phyloP scores from a whole-genome alignment of 2,797 vertebrate species.

The Halcyon chelicuti region DNA sequence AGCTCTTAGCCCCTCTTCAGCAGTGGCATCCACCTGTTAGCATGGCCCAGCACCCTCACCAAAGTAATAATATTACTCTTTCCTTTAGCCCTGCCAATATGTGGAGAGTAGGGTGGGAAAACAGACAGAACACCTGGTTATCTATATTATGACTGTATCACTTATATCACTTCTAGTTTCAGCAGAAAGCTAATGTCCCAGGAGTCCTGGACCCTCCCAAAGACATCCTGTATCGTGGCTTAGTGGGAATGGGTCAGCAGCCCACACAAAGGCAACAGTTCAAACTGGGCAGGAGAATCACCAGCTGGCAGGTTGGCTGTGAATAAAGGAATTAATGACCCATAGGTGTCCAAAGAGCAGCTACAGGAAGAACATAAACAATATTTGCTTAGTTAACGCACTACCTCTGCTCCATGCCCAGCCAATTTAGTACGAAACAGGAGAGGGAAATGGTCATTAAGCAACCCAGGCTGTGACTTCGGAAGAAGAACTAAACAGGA shows the following conservation, averaged over 20 bases:
- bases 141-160: background rate
- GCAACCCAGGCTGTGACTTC: background rate
- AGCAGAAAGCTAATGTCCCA: background rate
- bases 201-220: background rate
- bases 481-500: background rate
- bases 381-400: background rate
- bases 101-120: background rate
- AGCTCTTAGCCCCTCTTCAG: background rate
- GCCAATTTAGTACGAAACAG: background rate
- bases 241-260: background rate
- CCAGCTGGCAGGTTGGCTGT: background rate
- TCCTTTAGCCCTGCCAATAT: background rate
- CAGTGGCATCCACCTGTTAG: background rate
- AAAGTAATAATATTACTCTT: background rate
- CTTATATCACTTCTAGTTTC: background rate
- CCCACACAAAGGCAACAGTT: background rate
- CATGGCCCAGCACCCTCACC: background rate
- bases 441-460: background rate
- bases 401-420: background rate
- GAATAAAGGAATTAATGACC: slow-evolving; percentile 22
- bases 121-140: background rate
- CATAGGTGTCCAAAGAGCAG: slow-evolving; percentile 10
- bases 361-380: slow-evolving; percentile 24
- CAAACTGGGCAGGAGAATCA: background rate
- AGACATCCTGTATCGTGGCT: fast-evolving